Evolutionary conservation across 2,888 invertebrate genomes (phyloP), one percentile per base, ranked within the genome.

Genomic region (Lysandra bellargus): DNA sequence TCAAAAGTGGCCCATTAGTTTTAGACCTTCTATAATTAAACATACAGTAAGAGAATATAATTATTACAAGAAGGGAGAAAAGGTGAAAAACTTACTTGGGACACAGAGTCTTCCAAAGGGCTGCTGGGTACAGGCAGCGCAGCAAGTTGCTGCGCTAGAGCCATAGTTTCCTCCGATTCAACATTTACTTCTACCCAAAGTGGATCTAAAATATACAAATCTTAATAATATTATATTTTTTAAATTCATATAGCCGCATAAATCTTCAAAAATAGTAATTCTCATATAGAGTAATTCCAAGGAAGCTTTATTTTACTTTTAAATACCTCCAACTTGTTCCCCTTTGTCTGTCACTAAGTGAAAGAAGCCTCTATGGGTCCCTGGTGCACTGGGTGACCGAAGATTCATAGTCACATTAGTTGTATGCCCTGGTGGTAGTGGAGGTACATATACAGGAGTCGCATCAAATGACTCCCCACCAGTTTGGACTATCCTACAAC

Each of bases 271-370:
- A 49, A 49, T 49, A 49, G 49, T 49, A 49, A 49, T 49, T 49
- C 37, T n/a, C 37, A 33, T 53, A 73, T 30, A 64, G 37, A 60
- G 79, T 78, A 83, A 14, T 53, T 14, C 3, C 4, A 53, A 61
- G 2, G 2, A 61, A 61, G 75, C 14, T 69, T 69, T 12, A 69
- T 69, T 69, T 30, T 1, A 37, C 73, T 69, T 53, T 78, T 53
- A 78, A 86, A 86, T 93, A 98, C 99, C 98, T 90, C 99, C 99
- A 95, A 99, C 98, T 91, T 97, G 98, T 85, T 97, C 96, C 81
- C 98, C 98, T 85, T 97, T 97, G 69, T 97, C 95, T 80, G 98
- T 98, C 86, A 97, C 97, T 95, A 99, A 96, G 87, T 98, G 96
- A 97, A 99, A 99, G 94, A 98, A 97, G 84, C 98, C 98, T 90